phyloP scores from a whole-genome alignment of 2,797 vertebrate genomes.

The Lophotriccus pileatus region DNA sequence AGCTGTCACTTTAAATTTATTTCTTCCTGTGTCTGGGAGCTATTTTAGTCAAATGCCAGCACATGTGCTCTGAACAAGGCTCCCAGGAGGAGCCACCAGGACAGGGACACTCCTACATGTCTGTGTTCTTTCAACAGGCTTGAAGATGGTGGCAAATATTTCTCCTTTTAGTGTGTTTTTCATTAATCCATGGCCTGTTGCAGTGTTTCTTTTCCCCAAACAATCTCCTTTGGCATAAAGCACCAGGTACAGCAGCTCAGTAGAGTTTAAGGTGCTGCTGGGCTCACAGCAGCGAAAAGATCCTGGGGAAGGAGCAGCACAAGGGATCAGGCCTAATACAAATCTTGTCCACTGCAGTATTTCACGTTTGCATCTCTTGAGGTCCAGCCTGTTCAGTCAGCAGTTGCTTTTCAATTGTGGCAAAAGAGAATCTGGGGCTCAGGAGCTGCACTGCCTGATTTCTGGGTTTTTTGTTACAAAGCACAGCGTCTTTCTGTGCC shows the following conservation, averaged over 20 bases:
- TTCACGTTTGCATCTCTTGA: not conserved
- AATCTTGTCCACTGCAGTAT: not conserved
- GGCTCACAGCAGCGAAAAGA: not conserved
- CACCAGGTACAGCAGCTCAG: not conserved
- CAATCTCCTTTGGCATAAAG: not conserved
- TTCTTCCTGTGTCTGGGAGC: constrained; percentile 21
- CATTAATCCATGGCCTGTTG: not conserved
- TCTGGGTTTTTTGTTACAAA: not conserved
- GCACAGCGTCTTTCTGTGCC: not conserved
- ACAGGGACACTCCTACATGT: not conserved
- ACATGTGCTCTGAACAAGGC: not conserved
- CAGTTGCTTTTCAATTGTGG: not conserved
- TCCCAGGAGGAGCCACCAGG: not conserved
- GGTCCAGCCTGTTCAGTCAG: not conserved
- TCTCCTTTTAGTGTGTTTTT: not conserved
- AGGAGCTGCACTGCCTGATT: not conserved
- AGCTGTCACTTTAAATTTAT: constrained; percentile 42
- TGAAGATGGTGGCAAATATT: not conserved
- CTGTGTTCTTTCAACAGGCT: not conserved
- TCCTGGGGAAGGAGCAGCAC: not conserved
- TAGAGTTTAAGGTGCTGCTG: not conserved
- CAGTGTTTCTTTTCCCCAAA: not conserved
- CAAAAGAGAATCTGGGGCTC: not conserved
- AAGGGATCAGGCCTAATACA: not conserved
- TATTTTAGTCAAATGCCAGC: constrained; percentile 17